These are phyloP conservation scores for Tetrapedia diversipes DNA, from an alignment of 2,888 invertebrate species.

Conservation along the genomic window DNA sequence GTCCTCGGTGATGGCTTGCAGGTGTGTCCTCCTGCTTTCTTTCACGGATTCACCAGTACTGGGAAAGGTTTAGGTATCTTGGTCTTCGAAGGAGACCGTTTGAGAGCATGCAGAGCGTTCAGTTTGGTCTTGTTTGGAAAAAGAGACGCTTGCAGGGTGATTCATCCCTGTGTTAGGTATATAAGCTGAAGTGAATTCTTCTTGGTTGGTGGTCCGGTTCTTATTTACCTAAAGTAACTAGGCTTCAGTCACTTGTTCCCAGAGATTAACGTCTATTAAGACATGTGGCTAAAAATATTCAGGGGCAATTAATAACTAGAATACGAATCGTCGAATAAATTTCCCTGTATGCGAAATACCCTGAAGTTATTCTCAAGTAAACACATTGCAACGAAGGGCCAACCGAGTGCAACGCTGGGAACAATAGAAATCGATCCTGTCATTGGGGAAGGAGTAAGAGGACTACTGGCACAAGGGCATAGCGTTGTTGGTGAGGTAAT, in stretches of 20 bases:
- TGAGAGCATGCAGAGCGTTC: slow-evolving; percentile 6
- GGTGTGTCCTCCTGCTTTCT: slow-evolving; percentile 24
- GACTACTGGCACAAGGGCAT: slow-evolving; percentile 49
- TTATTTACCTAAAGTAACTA: too few species aligned
- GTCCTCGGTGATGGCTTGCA: slow-evolving; percentile 28
- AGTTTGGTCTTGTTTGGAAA: not conserved
- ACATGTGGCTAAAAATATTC: too few species aligned
- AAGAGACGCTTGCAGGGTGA: not conserved
- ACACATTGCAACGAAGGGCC: not conserved
- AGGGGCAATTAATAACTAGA: too few species aligned
- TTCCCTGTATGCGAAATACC: not conserved
- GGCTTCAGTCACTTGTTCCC: too few species aligned
- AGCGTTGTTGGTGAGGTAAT: slow-evolving; percentile 59
- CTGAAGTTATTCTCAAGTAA: not conserved
- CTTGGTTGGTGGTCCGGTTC: not conserved
- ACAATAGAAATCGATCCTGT: slow-evolving; percentile 31
- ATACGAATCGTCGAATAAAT: too few species aligned
- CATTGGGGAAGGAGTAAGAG: slow-evolving; percentile 42
- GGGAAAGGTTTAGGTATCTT: slow-evolving; percentile 8
- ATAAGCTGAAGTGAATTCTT: not conserved
- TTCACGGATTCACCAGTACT: too few species aligned
- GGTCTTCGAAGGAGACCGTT: not conserved
- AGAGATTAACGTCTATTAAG: too few species aligned
- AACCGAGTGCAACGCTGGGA: not conserved
- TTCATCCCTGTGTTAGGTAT: not conserved